phyloP scores from a whole-genome alignment of 1,140 invertebrate species.

The Grapholita molesta region DNA sequence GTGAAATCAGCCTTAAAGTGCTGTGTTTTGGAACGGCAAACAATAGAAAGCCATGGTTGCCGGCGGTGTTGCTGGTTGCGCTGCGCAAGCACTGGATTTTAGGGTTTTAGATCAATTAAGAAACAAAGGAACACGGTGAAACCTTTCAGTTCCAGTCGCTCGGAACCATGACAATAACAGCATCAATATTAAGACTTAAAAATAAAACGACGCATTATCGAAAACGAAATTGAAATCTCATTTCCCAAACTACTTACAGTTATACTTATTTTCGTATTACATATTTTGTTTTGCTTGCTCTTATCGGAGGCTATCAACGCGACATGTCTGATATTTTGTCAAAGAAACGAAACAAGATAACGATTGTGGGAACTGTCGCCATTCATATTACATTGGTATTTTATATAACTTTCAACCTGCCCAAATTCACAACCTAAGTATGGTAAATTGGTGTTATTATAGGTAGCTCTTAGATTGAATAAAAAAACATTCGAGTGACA shows the following conservation, averaged over 20 bases:
- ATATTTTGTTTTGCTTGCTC: background rate
- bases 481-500: background rate
- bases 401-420: background rate
- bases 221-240: background rate
- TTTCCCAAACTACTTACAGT: background rate
- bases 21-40: slow-evolving; percentile 30
- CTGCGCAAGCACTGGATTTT: background rate
- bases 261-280: background rate
- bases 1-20: slow-evolving; percentile 41
- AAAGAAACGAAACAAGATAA: background rate
- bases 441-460: background rate
- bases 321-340: slow-evolving; percentile 7
- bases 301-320: background rate
- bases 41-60: slow-evolving; percentile 6
- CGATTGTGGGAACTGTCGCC: background rate
- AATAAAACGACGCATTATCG: background rate
- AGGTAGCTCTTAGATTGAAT: background rate
- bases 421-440: background rate
- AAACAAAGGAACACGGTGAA: slow-evolving; percentile 15
- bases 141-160: background rate
- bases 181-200: background rate
- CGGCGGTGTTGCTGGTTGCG: background rate
- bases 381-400: background rate
- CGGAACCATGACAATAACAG: background rate
- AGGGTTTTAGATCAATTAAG: slow-evolving; percentile 19